A percentile compares a stretch with the other conserved stretches of the same genome.
Conservation (phyloP, 2,113 vertebrate species). For the Eleginops maclovinus region DNA sequence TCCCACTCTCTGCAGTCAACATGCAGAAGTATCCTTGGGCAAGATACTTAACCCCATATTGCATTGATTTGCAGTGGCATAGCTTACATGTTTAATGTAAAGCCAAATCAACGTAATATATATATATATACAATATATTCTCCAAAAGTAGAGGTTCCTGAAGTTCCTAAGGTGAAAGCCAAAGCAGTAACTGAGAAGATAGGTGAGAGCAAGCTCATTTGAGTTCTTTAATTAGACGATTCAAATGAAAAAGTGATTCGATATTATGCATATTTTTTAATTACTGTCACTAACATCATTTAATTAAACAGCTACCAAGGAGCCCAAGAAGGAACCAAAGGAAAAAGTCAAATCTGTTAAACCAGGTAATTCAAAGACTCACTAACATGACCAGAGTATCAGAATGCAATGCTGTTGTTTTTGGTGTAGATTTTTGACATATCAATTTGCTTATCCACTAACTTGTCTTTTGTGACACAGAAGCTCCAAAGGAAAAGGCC, state of each 20-base stretch:
- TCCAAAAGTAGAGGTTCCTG: not conserved
- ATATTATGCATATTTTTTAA: not conserved
- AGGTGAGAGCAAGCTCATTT: constrained; percentile 13
- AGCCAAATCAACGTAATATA: too few relatives aligned
- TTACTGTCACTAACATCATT: not conserved
- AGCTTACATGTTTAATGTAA: too few relatives aligned
- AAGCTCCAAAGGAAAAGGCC: constrained; percentile 53
- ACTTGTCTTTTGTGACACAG: constrained; percentile 36
- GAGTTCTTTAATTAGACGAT: not conserved
- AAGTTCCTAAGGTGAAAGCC: constrained; percentile 15
- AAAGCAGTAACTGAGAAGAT: constrained; percentile 44
- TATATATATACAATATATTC: not conserved
- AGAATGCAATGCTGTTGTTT: not conserved
- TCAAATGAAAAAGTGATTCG: not conserved
- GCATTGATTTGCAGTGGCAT: too few relatives aligned
- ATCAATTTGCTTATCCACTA: too few relatives aligned
- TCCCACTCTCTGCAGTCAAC: too few relatives aligned
- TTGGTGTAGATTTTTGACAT: too few relatives aligned
- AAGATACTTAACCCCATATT: too few relatives aligned
- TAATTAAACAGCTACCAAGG: constrained; percentile 6
- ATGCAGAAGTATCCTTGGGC: too few relatives aligned
- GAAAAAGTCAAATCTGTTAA: constrained; percentile 50
- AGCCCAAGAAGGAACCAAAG: constrained; percentile 42
- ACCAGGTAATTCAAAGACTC: constrained; percentile 49
- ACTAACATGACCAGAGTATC: not conserved